Conservation (phyloP, 2,797 vertebrate genomes). For the Acanthis flammea region DNA sequence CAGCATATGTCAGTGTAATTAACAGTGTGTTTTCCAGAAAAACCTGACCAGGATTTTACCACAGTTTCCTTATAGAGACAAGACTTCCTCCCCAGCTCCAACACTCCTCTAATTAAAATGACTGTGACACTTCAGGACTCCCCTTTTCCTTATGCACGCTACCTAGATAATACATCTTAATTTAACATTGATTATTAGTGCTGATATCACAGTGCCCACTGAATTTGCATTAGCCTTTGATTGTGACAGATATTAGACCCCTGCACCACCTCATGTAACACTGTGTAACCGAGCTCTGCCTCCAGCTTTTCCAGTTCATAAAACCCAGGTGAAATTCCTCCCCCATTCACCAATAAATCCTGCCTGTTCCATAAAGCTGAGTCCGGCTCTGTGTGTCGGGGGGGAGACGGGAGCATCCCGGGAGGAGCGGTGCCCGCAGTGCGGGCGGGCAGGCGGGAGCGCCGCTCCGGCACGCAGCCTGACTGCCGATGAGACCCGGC, state of each 20-base stretch:
- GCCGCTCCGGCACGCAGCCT: neutral
- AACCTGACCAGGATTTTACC: neutral
- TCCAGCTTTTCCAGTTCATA: conserved; percentile 35
- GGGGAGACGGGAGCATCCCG: neutral
- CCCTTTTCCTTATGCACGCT: neutral
- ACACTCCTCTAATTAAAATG: neutral
- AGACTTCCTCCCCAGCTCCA: neutral
- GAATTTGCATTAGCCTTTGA: conserved; percentile 20
- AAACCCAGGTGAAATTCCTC: neutral
- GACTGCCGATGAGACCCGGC: neutral
- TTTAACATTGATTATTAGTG: conserved; percentile 32
- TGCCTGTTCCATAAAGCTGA: neutral
- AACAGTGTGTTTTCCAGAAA: conserved; percentile 5
- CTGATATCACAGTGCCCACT: neutral
- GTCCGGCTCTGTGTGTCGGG: accelerated
- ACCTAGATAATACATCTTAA: neutral
- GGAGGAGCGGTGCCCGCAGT: neutral
- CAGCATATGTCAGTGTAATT: conserved; percentile 20
- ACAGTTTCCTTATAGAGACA: neutral
- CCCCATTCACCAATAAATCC: neutral
- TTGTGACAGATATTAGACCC: neutral
- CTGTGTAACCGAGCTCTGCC: neutral
- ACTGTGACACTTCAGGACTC: conserved; percentile 1
- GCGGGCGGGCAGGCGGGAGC: neutral
- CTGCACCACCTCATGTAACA: neutral